Base-by-base conservation (phyloP, 2,888 invertebrate species). In the Onthophagus sagittarius region DNA sequence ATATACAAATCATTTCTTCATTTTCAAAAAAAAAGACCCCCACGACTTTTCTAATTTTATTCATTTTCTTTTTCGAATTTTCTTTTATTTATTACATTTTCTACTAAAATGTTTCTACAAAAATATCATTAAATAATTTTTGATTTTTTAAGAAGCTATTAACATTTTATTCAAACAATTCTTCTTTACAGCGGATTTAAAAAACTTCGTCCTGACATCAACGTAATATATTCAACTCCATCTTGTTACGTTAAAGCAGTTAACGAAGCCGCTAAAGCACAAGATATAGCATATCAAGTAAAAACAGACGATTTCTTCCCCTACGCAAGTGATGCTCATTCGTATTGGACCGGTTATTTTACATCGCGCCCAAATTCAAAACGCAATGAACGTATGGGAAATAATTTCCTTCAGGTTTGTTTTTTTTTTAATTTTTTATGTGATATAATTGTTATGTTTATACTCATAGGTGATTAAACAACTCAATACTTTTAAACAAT, bases 211-310 rank as follows among this genome's bases (percentile, higher is more conserved):
- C 70, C 72, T 15, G 71, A 69, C n/a, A 75, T 75, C n/a, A 94
- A 96, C 79, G 83, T 95, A 9, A 88, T 95, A 75, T 96, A 96
- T 81, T 96, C 96, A 0, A 95, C 95, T 0, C 95, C 96, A 0
- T 91, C 93, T 0, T 96, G 96, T 79, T 96, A 95, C 80, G 79
- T 95, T 72, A 93, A 95, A 81, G 90, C 94, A 0, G 86, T 96
- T 0, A 89, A 93, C 76, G 91, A 94, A 72, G 88, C 90, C 0
- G 88, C 91, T n/a, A 85, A 90, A 9, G 89, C 89, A 71, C 87
- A 90, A 0, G 87, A 90, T 7, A 72, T 75, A 14, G 62, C 74
- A 33, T 77, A 87, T 82, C 81, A 85, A 0, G 77, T 79, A 11
- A 89, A 89, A 5, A 84, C 87, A 80, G 89, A 88, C 63, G 92